Evolutionary conservation across 2,113 vertebrate species (phyloP).

Genomic region (Triplophysa siluroides): DNA sequence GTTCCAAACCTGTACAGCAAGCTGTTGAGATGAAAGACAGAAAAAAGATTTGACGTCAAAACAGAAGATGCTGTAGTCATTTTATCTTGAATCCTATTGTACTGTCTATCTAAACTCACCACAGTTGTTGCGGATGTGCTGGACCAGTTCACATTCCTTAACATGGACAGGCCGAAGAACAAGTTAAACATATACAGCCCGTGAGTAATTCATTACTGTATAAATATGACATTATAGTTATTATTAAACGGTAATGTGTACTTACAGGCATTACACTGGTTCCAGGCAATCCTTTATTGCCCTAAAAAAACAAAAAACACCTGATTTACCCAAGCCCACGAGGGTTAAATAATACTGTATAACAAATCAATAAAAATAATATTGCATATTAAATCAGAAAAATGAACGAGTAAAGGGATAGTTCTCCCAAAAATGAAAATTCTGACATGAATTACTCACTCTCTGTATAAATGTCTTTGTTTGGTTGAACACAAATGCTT

Average conservation of each 20-base stretch:
- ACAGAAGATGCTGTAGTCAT: neutral
- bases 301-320: conserved; percentile 67
- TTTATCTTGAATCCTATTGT: neutral
- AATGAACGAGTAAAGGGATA: no score
- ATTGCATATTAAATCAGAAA: no score
- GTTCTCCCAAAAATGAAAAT: no score
- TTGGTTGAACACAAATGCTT: no score
- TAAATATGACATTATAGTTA: neutral
- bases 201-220: neutral
- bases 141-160: conserved; percentile 84
- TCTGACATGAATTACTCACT: no score
- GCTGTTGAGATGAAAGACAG: conserved; percentile 60
- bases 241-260: conserved; percentile 32
- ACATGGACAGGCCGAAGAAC: conserved; percentile 21
- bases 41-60: neutral
- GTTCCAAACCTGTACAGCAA: conserved; percentile 68
- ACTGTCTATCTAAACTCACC: conserved; percentile 71
- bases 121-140: conserved; percentile 79
- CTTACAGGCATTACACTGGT: conserved; percentile 70
- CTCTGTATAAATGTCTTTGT: no score
- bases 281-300: conserved; percentile 76
- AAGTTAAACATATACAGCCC: neutral
- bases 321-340: no score
- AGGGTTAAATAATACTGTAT: no score
- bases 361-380: no score